These are phyloP conservation scores for Camponotus vicinus DNA, from an alignment of 1,140 invertebrate genomes.

Conservation along the genomic window DNA sequence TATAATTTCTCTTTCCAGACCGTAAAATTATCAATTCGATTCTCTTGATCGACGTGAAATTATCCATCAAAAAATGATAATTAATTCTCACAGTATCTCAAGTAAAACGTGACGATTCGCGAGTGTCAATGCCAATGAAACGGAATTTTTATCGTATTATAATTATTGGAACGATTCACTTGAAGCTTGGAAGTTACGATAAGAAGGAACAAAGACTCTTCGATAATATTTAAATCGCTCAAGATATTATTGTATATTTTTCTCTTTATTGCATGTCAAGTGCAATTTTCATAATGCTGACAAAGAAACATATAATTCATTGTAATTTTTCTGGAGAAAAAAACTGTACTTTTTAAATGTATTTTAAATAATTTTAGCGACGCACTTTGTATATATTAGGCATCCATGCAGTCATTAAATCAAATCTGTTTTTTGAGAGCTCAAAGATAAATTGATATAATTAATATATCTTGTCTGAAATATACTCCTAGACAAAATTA, in stretches of 20 bases:
- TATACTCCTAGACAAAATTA: no score
- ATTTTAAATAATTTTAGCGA: neutral
- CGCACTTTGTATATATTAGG: no score
- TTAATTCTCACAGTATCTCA: neutral
- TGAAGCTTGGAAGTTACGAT: constrained; percentile 28
- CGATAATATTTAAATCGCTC: constrained; percentile 25
- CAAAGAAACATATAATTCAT: neutral
- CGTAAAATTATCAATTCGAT: neutral
- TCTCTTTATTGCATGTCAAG: neutral
- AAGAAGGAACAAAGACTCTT: constrained; percentile 61
- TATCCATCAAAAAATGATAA: no score
- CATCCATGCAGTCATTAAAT: neutral
- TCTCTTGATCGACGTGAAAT: neutral
- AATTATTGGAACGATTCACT: neutral
- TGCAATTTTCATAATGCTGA: neutral
- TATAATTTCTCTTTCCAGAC: no score
- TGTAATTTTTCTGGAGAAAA: neutral
- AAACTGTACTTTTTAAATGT: neutral
- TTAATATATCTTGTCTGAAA: neutral
- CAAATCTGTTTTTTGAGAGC: neutral
- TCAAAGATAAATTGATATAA: neutral
- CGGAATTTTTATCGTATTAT: constrained; percentile 45
- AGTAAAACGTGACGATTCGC: neutral
- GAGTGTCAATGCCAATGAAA: neutral
- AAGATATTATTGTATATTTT: constrained; percentile 24